These are phyloP conservation scores for Drosophila eugracilis DNA, from an alignment of 1,140 invertebrate genomes.

Conservation along the genomic window DNA sequence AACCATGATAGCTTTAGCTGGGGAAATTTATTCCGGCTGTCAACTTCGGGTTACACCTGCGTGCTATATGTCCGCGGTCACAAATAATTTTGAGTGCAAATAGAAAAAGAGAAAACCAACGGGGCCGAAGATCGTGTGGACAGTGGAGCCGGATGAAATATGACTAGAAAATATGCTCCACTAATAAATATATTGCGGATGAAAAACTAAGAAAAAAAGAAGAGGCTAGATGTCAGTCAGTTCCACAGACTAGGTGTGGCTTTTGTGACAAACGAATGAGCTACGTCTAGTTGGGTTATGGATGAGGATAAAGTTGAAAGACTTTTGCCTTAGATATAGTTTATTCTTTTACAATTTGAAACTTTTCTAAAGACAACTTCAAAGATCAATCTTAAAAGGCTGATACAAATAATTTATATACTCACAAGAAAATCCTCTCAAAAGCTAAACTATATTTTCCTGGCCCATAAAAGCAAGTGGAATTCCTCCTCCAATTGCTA, in stretches of 20 bases:
- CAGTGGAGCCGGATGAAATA: constrained; percentile 48
- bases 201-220: constrained; percentile 6
- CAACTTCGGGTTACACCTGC: constrained; percentile 55
- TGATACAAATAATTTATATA: too few relatives aligned
- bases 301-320: not conserved
- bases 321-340: too few relatives aligned
- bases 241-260: constrained; percentile 16
- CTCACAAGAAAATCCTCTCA: not conserved
- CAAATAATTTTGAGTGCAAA: constrained; percentile 13
- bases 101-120: constrained; percentile 3
- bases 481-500: constrained; percentile 3
- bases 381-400: too few relatives aligned
- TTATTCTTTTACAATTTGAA: too few relatives aligned
- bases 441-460: not conserved
- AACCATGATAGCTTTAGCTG: not conserved
- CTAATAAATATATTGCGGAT: constrained; percentile 54
- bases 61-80: constrained; percentile 39
- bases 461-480: not conserved
- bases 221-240: constrained; percentile 3
- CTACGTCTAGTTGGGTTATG: constrained; percentile 5
- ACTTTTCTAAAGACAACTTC: too few relatives aligned
- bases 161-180: constrained; percentile 54
- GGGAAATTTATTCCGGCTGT: constrained; percentile 34
- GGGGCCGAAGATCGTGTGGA: constrained; percentile 12
- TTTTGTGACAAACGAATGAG: constrained; percentile 20